Evolutionary conservation across 92 coral and sea anemone genomes (phyloP).

Genomic region (Paragorgia papillata): DNA sequence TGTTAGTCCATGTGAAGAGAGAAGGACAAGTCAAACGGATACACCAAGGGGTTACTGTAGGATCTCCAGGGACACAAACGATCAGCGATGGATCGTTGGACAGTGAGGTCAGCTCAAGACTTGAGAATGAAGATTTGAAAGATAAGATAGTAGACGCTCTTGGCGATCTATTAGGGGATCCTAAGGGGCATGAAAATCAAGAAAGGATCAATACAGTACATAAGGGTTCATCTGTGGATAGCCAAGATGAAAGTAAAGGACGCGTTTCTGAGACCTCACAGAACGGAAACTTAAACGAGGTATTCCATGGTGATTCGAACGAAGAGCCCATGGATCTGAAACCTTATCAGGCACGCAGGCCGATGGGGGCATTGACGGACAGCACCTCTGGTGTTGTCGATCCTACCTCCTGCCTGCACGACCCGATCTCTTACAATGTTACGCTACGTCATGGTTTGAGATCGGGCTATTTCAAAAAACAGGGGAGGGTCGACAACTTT

Average conservation of each 20-base stretch:
- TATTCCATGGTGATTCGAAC: neutral
- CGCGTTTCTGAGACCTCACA: slow-evolving; percentile 3
- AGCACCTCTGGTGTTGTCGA: slow-evolving; percentile 38
- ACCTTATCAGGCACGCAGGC: slow-evolving; percentile 43
- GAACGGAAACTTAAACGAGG: neutral
- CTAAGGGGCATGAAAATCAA: neutral
- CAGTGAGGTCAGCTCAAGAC: neutral
- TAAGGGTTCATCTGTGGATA: slow-evolving; percentile 1
- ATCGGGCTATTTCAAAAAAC: slow-evolving; percentile 99
- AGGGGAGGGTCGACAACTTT: slow-evolving; percentile 99
- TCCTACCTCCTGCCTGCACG: slow-evolving; percentile 88
- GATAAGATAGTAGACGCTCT: slow-evolving; percentile 20
- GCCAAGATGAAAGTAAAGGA: neutral
- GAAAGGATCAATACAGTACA: neutral
- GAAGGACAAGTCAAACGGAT: neutral
- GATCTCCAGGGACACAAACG: neutral
- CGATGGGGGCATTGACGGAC: slow-evolving; percentile 26
- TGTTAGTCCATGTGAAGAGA: slow-evolving; percentile 62
- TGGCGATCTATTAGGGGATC: neutral
- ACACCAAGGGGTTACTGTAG: neutral
- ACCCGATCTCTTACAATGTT: slow-evolving; percentile 99
- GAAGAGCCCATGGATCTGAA: slow-evolving; percentile 9
- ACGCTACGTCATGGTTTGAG: slow-evolving; percentile 98
- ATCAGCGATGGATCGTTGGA: slow-evolving; percentile 5
- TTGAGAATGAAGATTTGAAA: neutral